phyloP scores from a whole-genome alignment of 1,140 invertebrate species.

The Drosophila chauvacae region DNA sequence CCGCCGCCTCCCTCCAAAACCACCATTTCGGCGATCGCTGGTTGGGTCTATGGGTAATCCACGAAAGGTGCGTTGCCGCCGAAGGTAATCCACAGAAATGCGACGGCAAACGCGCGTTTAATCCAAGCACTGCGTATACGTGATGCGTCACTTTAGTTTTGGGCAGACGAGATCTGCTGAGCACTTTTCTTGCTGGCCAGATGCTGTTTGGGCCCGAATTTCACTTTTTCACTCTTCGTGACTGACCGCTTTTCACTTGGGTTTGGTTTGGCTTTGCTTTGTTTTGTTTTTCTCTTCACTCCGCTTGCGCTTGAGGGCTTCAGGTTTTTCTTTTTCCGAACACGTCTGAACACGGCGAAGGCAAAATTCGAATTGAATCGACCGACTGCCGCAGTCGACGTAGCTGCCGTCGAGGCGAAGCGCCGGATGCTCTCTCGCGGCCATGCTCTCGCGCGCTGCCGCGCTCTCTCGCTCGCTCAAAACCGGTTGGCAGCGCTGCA shows the following conservation, averaged over 20 bases:
- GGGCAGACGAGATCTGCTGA: slow-evolving; percentile 17
- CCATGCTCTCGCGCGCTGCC: slow-evolving; percentile 15
- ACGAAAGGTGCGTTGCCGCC: slow-evolving; percentile 41
- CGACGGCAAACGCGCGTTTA: slow-evolving; percentile 41
- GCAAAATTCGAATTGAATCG: slow-evolving; percentile 82
- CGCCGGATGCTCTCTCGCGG: slow-evolving; percentile 5
- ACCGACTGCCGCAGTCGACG: slow-evolving; percentile 26
- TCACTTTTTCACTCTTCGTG: slow-evolving; percentile 43
- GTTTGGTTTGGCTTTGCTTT: slow-evolving; percentile 6
- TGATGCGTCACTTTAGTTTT: slow-evolving; percentile 35
- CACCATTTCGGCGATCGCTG: slow-evolving; percentile 88
- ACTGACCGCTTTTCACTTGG: slow-evolving; percentile 43
- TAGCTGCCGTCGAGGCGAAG: slow-evolving; percentile 59
- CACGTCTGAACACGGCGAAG: slow-evolving; percentile 82
- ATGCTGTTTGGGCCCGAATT: slow-evolving; percentile 28
- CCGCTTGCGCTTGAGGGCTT: slow-evolving; percentile 38
- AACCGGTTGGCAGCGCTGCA: slow-evolving; percentile 59
- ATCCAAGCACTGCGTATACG: slow-evolving; percentile 53
- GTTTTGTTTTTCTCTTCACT: slow-evolving; percentile 30
- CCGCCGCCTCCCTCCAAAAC: slow-evolving; percentile 93
- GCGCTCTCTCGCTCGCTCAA: slow-evolving; percentile 37
- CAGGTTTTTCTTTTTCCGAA: slow-evolving; percentile 73
- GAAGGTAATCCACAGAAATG: slow-evolving; percentile 51
- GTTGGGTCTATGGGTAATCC: slow-evolving; percentile 56
- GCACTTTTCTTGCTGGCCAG: slow-evolving; percentile 45